Conservation (phyloP, 2,888 invertebrate genomes). For the Philereme vetulata region DNA sequence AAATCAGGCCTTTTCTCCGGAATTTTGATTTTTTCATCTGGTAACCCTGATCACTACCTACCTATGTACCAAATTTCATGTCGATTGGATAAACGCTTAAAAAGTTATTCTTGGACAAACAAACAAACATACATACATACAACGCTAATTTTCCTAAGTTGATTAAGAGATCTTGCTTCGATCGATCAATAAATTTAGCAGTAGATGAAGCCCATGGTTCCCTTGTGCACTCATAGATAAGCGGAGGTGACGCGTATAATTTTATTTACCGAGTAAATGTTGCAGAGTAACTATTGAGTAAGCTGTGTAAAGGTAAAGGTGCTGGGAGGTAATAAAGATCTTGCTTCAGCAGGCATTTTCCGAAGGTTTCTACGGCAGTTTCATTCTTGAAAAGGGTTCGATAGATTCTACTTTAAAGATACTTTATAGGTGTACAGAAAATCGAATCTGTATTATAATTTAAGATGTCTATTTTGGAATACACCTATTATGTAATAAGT, state of each 20-base stretch:
- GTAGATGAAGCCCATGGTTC: not conserved
- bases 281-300: slow-evolving; percentile 2
- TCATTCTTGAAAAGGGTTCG: slow-evolving; percentile 49
- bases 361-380: slow-evolving; percentile 41
- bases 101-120: no score
- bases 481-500: no score
- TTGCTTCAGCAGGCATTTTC: slow-evolving; percentile 45
- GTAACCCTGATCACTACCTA: no score
- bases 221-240: slow-evolving; percentile 14
- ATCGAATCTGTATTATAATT: not conserved
- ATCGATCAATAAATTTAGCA: no score
- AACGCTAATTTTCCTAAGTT: no score
- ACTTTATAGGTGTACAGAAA: not conserved
- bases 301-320: slow-evolving; percentile 24
- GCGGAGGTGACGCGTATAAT: slow-evolving; percentile 10
- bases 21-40: no score
- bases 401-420: slow-evolving; percentile 20
- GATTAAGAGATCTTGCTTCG: no score
- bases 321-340: slow-evolving; percentile 47
- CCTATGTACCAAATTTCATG: no score
- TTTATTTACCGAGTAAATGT: slow-evolving; percentile 17
- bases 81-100: no score
- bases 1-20: no score
- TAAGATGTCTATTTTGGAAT: no score
- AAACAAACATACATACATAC: no score